A percentile compares a stretch with the other conserved stretches of the same genome.
Evolutionary conservation across 2,888 invertebrate genomes (phyloP).

Genomic region (Pegoplata infirma): DNA sequence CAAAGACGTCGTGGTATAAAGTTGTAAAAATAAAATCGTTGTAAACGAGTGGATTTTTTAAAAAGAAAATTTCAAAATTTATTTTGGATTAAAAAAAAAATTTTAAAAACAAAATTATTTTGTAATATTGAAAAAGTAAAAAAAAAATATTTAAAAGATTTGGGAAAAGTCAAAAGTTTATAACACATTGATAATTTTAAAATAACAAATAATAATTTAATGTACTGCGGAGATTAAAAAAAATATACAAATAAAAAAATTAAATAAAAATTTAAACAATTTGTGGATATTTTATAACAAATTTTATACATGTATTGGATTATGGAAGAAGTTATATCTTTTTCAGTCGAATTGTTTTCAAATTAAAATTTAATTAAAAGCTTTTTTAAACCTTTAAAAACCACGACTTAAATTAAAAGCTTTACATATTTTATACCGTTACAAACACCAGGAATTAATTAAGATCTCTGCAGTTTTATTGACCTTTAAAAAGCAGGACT

Average conservation of each 20-base stretch:
- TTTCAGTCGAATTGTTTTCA: too few species aligned
- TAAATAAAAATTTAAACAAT: too few species aligned
- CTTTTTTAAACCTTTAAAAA: too few species aligned
- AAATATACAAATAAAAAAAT: not conserved
- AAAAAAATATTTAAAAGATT: not conserved
- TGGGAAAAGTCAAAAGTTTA: not conserved
- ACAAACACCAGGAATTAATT: too few species aligned
- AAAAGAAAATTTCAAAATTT: not conserved
- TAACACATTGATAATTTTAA: not conserved
- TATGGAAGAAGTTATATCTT: too few species aligned
- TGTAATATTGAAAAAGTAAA: not conserved
- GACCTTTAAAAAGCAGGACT: too few species aligned
- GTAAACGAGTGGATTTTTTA: not conserved
- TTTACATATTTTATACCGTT: too few species aligned
- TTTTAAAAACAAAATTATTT: not conserved
- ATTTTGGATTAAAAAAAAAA: not conserved
- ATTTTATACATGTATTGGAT: too few species aligned
- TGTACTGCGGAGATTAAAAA: not conserved
- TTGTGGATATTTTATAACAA: too few species aligned
- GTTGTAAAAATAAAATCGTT: constrained; percentile 29
- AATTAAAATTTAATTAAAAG: too few species aligned
- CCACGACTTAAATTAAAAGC: too few species aligned
- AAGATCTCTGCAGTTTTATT: too few species aligned
- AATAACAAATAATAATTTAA: not conserved
- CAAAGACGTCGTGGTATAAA: constrained; percentile 47